Evolutionary conservation across 1,140 invertebrate species (phyloP).

Genomic region (Caerostris extrusa): DNA sequence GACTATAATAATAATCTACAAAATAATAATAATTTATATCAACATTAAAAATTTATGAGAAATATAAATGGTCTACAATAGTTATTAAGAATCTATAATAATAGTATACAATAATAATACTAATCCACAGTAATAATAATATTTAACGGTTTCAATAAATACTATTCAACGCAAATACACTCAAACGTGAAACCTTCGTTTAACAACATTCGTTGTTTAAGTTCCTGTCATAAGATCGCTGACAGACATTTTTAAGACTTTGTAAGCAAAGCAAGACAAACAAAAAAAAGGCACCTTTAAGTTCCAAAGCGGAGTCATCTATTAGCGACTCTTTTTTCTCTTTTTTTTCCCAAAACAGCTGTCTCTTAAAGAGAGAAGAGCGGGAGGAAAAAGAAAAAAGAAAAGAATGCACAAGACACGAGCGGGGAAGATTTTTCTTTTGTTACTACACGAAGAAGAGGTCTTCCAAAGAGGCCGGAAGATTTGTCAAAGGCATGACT

Average conservation of each 20-base stretch:
- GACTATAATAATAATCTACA: no score
- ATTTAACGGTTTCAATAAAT: background rate
- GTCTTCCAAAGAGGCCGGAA: background rate
- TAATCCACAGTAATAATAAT: background rate
- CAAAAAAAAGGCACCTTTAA: background rate
- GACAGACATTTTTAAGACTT: background rate
- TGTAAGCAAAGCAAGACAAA: background rate
- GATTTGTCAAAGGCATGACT: constrained; percentile 30
- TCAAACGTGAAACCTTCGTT: background rate
- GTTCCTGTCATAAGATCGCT: constrained; percentile 2
- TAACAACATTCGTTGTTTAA: background rate
- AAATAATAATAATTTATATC: no score
- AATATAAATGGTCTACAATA: no score
- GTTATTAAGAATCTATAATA: no score
- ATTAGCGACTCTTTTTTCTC: constrained; percentile 9
- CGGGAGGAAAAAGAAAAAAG: background rate
- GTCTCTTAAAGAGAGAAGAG: background rate
- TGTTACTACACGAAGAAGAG: background rate
- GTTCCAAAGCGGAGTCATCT: constrained; percentile 1
- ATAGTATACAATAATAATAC: no score
- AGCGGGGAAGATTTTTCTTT: constrained; percentile 2
- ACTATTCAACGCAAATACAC: background rate
- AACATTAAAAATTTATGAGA: no score
- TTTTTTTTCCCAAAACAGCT: background rate
- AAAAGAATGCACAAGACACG: background rate